These are phyloP conservation scores for Machimus atricapillus DNA, from an alignment of 2,888 invertebrate genomes.

Conservation along the genomic window DNA sequence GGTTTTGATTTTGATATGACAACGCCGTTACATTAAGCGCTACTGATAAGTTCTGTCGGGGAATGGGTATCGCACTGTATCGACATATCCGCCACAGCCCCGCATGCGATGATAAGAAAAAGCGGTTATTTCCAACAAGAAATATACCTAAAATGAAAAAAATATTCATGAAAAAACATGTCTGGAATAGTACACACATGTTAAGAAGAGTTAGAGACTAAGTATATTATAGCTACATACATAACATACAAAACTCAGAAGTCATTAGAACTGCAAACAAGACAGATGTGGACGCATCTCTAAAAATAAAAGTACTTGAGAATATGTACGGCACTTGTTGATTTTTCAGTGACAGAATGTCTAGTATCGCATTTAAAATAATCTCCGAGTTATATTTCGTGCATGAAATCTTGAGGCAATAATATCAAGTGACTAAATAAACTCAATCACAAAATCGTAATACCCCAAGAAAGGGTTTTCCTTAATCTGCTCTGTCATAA, in stretches of 20 bases:
- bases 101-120: conserved; percentile 72
- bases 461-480: too few species aligned
- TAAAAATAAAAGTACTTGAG: background rate
- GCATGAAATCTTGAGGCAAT: too few species aligned
- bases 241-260: too few species aligned
- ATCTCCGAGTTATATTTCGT: too few species aligned
- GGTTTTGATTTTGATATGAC: conserved; percentile 53
- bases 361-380: background rate
- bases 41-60: conserved; percentile 65
- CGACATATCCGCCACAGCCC: conserved; percentile 71
- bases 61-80: conserved; percentile 57
- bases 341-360: background rate
- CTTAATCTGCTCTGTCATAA: too few species aligned
- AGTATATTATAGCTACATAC: too few species aligned
- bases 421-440: too few species aligned
- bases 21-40: conserved; percentile 67
- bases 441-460: too few species aligned
- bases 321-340: background rate
- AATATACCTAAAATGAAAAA: conserved; percentile 65
- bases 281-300: background rate
- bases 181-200: background rate
- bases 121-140: conserved; percentile 66
- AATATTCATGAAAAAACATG: background rate
- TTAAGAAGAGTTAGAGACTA: background rate
- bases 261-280: too few species aligned